These are phyloP conservation scores for Cichladusa arquata DNA, from an alignment of 2,113 vertebrate genomes.

Conservation along the genomic window DNA sequence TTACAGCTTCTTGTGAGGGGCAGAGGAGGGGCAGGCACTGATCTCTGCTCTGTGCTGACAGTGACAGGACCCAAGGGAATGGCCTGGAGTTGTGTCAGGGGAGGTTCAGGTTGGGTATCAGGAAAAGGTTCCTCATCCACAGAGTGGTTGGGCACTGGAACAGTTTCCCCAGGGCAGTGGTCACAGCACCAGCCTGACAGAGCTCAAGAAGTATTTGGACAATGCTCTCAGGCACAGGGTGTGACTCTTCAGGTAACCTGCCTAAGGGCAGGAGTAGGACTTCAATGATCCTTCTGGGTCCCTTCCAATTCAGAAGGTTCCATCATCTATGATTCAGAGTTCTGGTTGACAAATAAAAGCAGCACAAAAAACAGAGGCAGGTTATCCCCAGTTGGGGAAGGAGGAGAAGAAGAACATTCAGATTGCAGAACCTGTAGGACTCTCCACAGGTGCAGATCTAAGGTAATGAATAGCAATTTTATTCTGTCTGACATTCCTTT, in stretches of 20 bases:
- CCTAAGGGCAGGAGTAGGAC: neutral
- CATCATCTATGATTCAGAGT: neutral
- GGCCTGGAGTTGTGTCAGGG: neutral
- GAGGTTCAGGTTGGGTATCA: neutral
- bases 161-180: neutral
- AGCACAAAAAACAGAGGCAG: neutral
- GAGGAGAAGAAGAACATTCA: neutral
- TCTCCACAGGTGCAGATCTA: neutral
- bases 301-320: neutral
- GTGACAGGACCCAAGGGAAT: rapidly evolving
- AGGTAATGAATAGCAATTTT: neutral
- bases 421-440: neutral
- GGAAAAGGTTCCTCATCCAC: neutral
- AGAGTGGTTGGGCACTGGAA: rapidly evolving
- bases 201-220: neutral
- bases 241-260: neutral
- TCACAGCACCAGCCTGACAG: neutral
- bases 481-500: neutral
- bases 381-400: neutral
- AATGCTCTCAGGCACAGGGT: rapidly evolving
- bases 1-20: neutral
- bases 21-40: neutral
- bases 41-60: neutral
- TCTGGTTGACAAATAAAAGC: neutral
- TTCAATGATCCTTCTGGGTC: neutral